phyloP scores from a whole-genome alignment of 2,888 invertebrate species.

The Podotricha telesiphe region DNA sequence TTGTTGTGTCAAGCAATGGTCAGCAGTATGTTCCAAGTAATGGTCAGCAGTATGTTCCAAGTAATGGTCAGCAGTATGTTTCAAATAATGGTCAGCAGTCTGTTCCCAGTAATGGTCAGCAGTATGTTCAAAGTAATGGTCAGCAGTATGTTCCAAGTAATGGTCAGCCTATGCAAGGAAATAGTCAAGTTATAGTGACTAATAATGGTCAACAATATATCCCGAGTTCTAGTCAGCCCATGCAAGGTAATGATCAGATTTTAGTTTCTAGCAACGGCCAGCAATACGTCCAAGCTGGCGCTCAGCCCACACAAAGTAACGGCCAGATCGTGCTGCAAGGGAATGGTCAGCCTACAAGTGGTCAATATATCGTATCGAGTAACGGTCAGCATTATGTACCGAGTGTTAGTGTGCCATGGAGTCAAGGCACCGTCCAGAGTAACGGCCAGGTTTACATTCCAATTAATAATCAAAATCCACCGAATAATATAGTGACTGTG shows the following conservation, averaged over 20 bases:
- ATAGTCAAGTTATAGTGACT: background rate
- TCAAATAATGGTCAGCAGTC: background rate
- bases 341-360: conserved; percentile 9
- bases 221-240: background rate
- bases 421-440: conserved; percentile 3
- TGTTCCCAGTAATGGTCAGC: background rate
- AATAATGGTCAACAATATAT: conserved; percentile 12
- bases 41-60: conserved; percentile 1
- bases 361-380: background rate
- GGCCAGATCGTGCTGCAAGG: background rate
- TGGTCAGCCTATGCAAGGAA: conserved; percentile 10
- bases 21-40: background rate
- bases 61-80: conserved; percentile 5
- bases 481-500: background rate
- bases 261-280: conserved; percentile 2
- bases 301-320: conserved; percentile 3
- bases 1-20: background rate
- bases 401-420: conserved; percentile 8
- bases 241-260: conserved; percentile 12
- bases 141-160: background rate
- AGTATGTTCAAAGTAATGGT: background rate
- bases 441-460: conserved; percentile 28
- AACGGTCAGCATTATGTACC: conserved; percentile 18
- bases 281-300: background rate
- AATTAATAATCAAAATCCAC: conserved; percentile 14